phyloP scores from a whole-genome alignment of 2,113 vertebrate genomes.

The Cyrtonyx montezumae region DNA sequence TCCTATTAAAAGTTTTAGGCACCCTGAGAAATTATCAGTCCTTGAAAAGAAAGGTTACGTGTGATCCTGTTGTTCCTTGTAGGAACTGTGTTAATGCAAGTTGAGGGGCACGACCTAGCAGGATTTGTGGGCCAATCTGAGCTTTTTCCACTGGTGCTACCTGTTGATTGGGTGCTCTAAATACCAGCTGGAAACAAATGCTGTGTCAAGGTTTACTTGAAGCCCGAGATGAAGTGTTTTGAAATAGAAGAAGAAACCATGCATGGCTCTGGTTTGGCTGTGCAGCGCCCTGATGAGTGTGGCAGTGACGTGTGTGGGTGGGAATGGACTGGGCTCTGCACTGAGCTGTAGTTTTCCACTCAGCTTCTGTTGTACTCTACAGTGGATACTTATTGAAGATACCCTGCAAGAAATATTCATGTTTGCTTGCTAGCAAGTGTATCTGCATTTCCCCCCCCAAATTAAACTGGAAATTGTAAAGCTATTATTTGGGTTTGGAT shows the following conservation, averaged over 20 bases:
- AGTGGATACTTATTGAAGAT: conserved; percentile 16
- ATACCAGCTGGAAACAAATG: background rate
- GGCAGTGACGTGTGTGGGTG: background rate
- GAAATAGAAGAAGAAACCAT: background rate
- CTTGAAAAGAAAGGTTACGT: background rate
- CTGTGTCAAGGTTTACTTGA: background rate
- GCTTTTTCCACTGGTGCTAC: background rate
- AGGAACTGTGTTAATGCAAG: background rate
- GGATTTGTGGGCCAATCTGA: background rate
- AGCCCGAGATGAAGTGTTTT: background rate
- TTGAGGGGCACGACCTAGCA: background rate
- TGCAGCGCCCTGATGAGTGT: background rate
- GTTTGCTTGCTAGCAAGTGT: background rate
- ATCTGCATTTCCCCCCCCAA: background rate
- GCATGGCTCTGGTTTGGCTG: background rate
- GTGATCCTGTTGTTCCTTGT: background rate
- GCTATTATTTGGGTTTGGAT: background rate
- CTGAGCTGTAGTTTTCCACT: conserved; percentile 42
- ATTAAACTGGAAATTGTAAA: background rate
- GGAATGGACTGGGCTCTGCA: background rate
- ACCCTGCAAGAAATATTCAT: background rate
- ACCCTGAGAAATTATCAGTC: background rate
- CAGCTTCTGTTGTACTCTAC: background rate
- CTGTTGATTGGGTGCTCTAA: background rate
- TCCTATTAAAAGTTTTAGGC: background rate